Evolutionary conservation across 1,140 invertebrate genomes (phyloP), one percentile per base, ranked within the genome.

Genomic region (Ostrea denselamellosa): DNA sequence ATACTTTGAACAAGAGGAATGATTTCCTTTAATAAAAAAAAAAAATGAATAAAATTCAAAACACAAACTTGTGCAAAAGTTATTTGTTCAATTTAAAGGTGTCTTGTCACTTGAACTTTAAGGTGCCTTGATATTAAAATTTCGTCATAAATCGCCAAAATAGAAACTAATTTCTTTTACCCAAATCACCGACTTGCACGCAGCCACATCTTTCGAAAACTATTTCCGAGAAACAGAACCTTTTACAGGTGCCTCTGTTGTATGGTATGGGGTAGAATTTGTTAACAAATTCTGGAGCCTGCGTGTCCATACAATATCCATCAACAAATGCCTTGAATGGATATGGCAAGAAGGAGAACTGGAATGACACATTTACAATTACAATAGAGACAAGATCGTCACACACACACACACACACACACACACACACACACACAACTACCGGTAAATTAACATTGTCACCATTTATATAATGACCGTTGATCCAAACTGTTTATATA

Each of bases 301-400:
- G 0, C 52, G 44, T 83, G 82, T 83, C 25, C 68, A 77, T 8
- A 52, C 82, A 83, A n/a, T 83, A 53, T 8, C 51, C 51, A 12
- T 83, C 82, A 1, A 8, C 82, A 52, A 83, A 83, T n/a, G 82
- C 82, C 17, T 83, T 51, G 53, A 83, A 83, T 12, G 82, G 82
- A 52, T 83, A 53, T 22, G 51, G 51, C 53, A 83, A 52, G 22
- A 53, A 83, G 12, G 82, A 52, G 52, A 53, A 83, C 82, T 83
- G 25, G 8, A 83, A 83, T 14, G 22, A 25, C 12, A 17, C 5
- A 81, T 8, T 81, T 81, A 34, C 25, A 34, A 0, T 34, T 14
- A 28, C 22, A 14, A 14, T 81, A 81, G 4, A 28, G 19, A 5
- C 34, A 44, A 44, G 34, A 44, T 44, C 34, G 34, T 44, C 34